A percentile compares a stretch with the other conserved stretches of the same genome.
phyloP scores from a whole-genome alignment of 2,888 invertebrate genomes.

The Eilema griseolum region DNA sequence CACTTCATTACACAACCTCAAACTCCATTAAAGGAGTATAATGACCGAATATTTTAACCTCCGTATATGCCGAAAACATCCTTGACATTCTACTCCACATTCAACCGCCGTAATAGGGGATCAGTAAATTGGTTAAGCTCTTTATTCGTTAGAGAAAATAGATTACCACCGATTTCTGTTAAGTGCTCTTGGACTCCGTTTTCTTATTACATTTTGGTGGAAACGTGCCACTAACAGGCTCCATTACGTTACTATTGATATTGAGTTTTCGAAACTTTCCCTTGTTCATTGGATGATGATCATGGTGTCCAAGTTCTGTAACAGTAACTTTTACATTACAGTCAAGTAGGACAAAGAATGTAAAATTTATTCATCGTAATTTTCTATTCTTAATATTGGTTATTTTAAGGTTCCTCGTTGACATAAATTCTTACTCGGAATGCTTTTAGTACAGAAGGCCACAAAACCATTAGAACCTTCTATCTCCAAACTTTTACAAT shows the following conservation, averaged over 20 bases:
- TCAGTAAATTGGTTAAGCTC: slow-evolving; percentile 72
- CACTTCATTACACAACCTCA: not conserved
- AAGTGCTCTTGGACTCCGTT: slow-evolving; percentile 60
- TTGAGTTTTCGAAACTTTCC: slow-evolving; percentile 28
- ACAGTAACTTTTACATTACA: too few relatives aligned
- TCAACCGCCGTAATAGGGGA: slow-evolving; percentile 62
- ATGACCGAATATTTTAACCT: slow-evolving; percentile 5
- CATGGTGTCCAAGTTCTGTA: not conserved
- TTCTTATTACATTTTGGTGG: slow-evolving; percentile 64
- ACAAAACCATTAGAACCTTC: slow-evolving; percentile 6
- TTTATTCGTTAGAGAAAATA: slow-evolving; percentile 71
- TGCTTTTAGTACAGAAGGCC: not conserved
- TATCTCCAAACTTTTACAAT: slow-evolving; percentile 12
- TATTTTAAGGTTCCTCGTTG: not conserved
- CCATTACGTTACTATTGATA: slow-evolving; percentile 51
- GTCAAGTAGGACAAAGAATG: too few relatives aligned
- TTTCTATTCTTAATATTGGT: not conserved
- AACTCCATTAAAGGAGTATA: not conserved
- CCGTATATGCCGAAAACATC: slow-evolving; percentile 14
- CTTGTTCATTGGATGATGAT: slow-evolving; percentile 23
- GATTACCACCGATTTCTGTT: slow-evolving; percentile 70
- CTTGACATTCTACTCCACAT: slow-evolving; percentile 50
- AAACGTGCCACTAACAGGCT: slow-evolving; percentile 42
- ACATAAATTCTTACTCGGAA: not conserved
- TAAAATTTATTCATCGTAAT: too few relatives aligned